Conservation (phyloP, 1,140 invertebrate genomes). For the Conus ventricosus region DNA sequence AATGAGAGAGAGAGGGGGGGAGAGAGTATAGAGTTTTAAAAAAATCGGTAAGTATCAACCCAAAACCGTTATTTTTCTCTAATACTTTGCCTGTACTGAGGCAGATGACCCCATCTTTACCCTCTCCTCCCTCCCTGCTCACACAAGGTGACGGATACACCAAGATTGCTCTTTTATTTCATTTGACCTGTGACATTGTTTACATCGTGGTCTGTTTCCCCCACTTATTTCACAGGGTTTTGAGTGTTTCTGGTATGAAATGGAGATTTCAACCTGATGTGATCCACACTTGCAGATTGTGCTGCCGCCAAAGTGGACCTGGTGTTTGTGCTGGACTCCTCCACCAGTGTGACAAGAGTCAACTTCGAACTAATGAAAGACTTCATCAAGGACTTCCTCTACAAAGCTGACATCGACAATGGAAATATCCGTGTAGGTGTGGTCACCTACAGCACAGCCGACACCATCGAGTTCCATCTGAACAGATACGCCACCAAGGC, state of each 20-base stretch:
- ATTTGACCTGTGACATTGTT: no score
- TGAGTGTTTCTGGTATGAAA: background rate
- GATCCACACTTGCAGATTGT: constrained; percentile 47
- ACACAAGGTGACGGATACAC: no score
- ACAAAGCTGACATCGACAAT: constrained; percentile 58
- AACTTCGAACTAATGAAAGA: constrained; percentile 60
- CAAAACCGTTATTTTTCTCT: no score
- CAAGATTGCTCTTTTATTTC: no score
- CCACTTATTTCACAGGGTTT: background rate
- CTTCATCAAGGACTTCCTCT: constrained; percentile 61
- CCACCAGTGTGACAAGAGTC: constrained; percentile 58
- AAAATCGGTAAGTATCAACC: no score
- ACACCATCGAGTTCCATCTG: constrained; percentile 42
- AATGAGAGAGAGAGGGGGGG: no score
- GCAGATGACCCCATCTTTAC: no score
- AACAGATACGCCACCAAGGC: constrained; percentile 42
- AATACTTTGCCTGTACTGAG: no score
- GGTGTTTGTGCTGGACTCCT: constrained; percentile 63
- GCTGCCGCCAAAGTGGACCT: constrained; percentile 51
- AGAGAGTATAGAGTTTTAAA: no score
- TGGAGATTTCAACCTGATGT: background rate
- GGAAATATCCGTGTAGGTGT: constrained; percentile 54
- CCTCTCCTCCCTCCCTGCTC: no score
- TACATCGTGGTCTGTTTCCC: background rate
- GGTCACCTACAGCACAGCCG: constrained; percentile 58